Percentiles rank a stretch among this genome's conserved stretches.
Conservation (phyloP, 2,113 vertebrate genomes). For the Globicephala melas region DNA sequence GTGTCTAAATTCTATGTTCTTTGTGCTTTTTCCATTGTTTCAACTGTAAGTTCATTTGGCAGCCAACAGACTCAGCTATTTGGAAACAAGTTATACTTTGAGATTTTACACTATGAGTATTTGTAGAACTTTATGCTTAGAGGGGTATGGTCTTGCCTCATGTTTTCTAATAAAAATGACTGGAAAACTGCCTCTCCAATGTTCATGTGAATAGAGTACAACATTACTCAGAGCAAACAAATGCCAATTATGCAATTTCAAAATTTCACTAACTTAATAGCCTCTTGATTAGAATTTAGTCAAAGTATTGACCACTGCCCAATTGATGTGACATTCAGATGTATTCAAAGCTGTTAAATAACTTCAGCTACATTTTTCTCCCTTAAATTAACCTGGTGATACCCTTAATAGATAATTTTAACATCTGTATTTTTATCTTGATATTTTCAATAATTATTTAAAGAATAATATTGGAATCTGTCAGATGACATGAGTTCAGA, state of each 20-base stretch:
- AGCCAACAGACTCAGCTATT: not conserved
- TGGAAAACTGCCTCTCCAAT: not conserved
- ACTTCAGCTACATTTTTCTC: not conserved
- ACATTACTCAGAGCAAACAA: not conserved
- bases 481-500: not conserved
- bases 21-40: not conserved
- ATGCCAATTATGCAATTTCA: not conserved
- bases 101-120: not conserved
- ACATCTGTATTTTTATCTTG: not conserved
- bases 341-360: not conserved
- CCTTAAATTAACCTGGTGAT: not conserved
- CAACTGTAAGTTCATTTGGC: not conserved
- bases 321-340: not conserved
- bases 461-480: not conserved
- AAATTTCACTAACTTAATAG: not conserved
- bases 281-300: not conserved
- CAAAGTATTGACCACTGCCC: not conserved
- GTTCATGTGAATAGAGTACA: not conserved
- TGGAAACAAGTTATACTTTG: not conserved
- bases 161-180: not conserved
- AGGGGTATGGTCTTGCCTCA: not conserved
- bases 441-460: not conserved
- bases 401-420: not conserved
- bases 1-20: not conserved
- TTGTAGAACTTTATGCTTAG: not conserved